Conservation (phyloP, 2,113 vertebrate species). For the Holacanthus passer region DNA sequence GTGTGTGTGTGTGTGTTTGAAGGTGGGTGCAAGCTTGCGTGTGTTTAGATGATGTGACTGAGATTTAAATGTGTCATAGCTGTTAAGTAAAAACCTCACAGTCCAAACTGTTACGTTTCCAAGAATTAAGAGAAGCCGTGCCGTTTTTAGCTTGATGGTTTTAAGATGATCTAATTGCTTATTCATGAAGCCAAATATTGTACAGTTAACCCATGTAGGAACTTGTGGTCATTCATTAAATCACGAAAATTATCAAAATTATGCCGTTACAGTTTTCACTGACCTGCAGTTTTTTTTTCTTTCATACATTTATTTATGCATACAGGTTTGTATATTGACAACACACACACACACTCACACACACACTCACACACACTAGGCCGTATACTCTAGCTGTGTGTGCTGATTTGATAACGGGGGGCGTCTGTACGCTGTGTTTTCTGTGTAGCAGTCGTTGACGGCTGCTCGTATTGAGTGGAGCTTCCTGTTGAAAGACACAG, state of each 20-base stretch:
- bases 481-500: conserved; percentile 78
- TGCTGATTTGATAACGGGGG: conserved; percentile 57
- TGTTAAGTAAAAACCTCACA: background rate
- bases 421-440: conserved; percentile 26
- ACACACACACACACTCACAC: background rate
- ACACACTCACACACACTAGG: conserved; percentile 5
- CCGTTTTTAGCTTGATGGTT: background rate
- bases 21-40: background rate
- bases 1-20: conserved; percentile 14
- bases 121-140: background rate
- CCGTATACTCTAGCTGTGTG: conserved; percentile 6
- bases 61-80: background rate
- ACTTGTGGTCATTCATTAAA: background rate
- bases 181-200: background rate
- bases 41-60: background rate
- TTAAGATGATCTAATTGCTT: background rate
- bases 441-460: conserved; percentile 56
- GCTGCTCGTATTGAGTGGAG: conserved; percentile 72
- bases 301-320: conserved; percentile 2
- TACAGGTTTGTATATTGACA: too few relatives aligned
- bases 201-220: background rate
- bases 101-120: background rate
- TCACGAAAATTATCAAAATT: background rate
- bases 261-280: background rate
- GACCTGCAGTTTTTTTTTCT: background rate